Percentiles rank a stretch among this genome's conserved stretches.
Conservation (phyloP, 2,888 invertebrate species). For the Eupsilia transversa region DNA sequence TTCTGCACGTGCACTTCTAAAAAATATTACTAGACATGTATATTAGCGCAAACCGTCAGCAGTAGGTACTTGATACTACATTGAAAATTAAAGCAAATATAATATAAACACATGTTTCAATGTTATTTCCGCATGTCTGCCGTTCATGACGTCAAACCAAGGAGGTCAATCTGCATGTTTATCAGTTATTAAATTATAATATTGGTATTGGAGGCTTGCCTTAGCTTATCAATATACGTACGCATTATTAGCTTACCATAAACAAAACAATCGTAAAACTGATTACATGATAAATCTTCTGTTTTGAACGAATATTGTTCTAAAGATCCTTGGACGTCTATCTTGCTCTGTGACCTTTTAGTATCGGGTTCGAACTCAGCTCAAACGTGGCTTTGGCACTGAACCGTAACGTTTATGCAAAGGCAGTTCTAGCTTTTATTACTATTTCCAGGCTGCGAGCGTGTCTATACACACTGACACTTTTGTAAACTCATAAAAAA, state of each 20-base stretch:
- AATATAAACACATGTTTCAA: conserved; percentile 33
- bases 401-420: neutral
- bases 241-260: conserved; percentile 25
- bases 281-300: neutral
- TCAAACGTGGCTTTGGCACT: neutral
- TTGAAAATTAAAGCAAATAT: neutral
- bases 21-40: neutral
- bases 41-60: neutral
- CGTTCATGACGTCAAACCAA: conserved; percentile 37
- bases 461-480: too few relatives aligned
- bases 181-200: conserved; percentile 37
- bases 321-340: neutral
- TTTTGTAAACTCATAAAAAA: too few relatives aligned
- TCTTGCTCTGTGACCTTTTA: conserved; percentile 1
- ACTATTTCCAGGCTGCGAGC: neutral
- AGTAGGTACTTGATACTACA: neutral
- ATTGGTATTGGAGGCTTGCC: conserved; percentile 29
- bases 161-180: conserved; percentile 44
- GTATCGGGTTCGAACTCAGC: neutral
- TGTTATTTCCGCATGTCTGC: conserved; percentile 48
- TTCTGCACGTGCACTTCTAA: too few relatives aligned
- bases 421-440: neutral
- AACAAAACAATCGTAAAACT: conserved; percentile 8
- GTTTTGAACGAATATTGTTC: neutral
- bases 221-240: conserved; percentile 14